These are phyloP conservation scores for Hirtodrosophila cameraria DNA, from an alignment of 2,888 invertebrate species.

Conservation along the genomic window DNA sequence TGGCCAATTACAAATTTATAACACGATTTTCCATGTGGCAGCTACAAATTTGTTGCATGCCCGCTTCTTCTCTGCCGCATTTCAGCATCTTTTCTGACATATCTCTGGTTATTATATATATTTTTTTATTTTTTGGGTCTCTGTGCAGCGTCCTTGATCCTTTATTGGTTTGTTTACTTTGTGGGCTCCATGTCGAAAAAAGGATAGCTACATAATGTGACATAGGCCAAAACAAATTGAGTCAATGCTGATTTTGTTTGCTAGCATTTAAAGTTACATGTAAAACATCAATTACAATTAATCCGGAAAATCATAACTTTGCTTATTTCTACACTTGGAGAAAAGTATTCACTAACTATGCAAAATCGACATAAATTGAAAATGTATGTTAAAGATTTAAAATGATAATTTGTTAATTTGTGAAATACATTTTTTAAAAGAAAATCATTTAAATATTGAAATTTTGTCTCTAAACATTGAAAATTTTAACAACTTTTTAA, in stretches of 20 bases:
- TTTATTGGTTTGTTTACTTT: not conserved
- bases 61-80: not conserved
- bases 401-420: too few species aligned
- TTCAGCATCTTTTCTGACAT: slow-evolving; percentile 34
- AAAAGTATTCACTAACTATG: too few species aligned
- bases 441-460: too few species aligned
- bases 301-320: slow-evolving; percentile 33
- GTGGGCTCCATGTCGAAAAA: not conserved
- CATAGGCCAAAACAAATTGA: slow-evolving; percentile 55
- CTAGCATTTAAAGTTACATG: slow-evolving; percentile 12
- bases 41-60: slow-evolving; percentile 30
- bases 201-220: slow-evolving; percentile 15
- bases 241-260: slow-evolving; percentile 27
- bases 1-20: slow-evolving; percentile 70
- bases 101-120: not conserved
- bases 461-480: too few species aligned
- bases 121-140: slow-evolving; percentile 10
- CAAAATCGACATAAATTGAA: too few species aligned
- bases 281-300: slow-evolving; percentile 36
- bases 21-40: slow-evolving; percentile 60
- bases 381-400: too few species aligned
- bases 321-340: not conserved
- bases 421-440: too few species aligned
- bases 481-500: too few species aligned
- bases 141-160: slow-evolving; percentile 11